Conservation (phyloP, 1,140 invertebrate genomes). For the Nephila pilipes region DNA sequence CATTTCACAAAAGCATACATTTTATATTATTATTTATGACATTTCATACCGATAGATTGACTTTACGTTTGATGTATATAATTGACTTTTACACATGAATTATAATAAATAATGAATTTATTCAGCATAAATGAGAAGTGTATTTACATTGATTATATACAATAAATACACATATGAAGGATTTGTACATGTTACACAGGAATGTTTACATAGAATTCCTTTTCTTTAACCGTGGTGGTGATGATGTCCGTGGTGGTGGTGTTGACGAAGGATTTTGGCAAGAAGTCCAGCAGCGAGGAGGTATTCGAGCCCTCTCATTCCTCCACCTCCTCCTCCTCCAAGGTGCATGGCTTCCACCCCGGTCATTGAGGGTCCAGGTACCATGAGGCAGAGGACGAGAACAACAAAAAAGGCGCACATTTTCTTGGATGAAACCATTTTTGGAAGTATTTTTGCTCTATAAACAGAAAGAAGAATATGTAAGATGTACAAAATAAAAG, state of each 20-base stretch:
- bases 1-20: no score
- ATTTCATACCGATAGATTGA: no score
- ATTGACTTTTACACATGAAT: no score
- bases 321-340: neutral
- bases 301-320: neutral
- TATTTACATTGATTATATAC: neutral
- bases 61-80: no score
- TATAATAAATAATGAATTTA: no score
- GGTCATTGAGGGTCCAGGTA: conserved; percentile 43
- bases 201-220: neutral
- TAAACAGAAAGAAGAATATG: no score
- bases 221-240: neutral
- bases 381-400: conserved; percentile 34
- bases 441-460: neutral
- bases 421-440: conserved; percentile 60
- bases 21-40: no score
- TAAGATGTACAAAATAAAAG: no score
- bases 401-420: conserved; percentile 34
- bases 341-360: conserved; percentile 45
- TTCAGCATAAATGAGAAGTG: no score
- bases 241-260: conserved; percentile 22
- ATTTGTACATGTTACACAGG: no score
- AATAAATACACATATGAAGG: neutral
- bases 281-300: conserved; percentile 56
- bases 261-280: conserved; percentile 40